A percentile compares a stretch with the other conserved stretches of the same genome.
Conservation (phyloP, 2,797 vertebrate species). For the Odontamblyopus lacepedii region DNA sequence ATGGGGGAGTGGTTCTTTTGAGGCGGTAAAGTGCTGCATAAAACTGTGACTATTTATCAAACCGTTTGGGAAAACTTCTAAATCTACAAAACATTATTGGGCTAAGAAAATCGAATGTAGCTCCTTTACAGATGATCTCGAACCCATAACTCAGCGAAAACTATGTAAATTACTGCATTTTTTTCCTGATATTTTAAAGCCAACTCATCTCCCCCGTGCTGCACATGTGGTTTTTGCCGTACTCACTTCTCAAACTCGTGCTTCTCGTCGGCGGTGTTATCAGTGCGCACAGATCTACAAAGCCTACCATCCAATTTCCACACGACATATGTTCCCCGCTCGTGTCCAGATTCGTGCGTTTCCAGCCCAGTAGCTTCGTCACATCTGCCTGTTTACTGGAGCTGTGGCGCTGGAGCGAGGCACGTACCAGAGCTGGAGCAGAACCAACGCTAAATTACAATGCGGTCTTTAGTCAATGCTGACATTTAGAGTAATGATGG, state of each 20-base stretch:
- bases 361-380: conserved; percentile 37
- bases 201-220: neutral
- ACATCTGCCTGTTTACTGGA: conserved; percentile 31
- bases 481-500: conserved; percentile 7
- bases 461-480: conserved; percentile 9
- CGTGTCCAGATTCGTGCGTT: conserved; percentile 20
- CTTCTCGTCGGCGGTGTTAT: conserved; percentile 35
- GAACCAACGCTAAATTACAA: conserved; percentile 26
- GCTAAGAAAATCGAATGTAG: no score
- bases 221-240: neutral
- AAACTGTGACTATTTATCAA: no score
- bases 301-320: conserved; percentile 48
- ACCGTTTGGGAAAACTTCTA: no score
- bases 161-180: neutral
- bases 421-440: conserved; percentile 12
- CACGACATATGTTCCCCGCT: conserved; percentile 13
- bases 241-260: conserved; percentile 40
- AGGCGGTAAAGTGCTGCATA: no score
- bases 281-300: conserved; percentile 33
- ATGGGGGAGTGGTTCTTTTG: no score
- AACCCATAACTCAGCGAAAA: neutral
- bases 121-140: no score
- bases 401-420: neutral
- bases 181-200: neutral
- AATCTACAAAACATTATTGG: no score